These are phyloP conservation scores for Octopus bimaculoides DNA, from an alignment of 1,140 invertebrate species.

Conservation along the genomic window DNA sequence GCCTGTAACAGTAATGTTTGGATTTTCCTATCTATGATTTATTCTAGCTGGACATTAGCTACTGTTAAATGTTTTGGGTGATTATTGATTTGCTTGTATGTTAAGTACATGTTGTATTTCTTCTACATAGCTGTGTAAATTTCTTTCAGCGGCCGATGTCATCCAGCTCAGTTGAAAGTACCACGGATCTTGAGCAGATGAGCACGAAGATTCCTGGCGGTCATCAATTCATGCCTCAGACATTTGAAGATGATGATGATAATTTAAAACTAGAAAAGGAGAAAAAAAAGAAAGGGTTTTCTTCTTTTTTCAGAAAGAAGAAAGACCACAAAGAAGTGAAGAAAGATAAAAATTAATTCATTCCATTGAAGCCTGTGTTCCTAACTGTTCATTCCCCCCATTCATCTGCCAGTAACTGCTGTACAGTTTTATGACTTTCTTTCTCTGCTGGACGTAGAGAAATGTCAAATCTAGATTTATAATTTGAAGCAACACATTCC, in stretches of 20 bases:
- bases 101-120: neutral
- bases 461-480: too few relatives aligned
- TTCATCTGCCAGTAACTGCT: too few relatives aligned
- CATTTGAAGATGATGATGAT: neutral
- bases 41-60: neutral
- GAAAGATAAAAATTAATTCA: neutral
- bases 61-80: neutral
- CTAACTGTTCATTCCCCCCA: too few relatives aligned
- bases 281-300: neutral
- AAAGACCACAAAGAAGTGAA: neutral
- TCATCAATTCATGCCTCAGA: neutral
- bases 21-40: neutral
- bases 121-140: neutral
- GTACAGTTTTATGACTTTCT: too few relatives aligned
- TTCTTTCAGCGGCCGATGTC: neutral
- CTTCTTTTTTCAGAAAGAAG: neutral
- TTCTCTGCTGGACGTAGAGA: too few relatives aligned
- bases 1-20: too few relatives aligned
- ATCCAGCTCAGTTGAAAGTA: neutral
- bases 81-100: neutral
- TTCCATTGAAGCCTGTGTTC: too few relatives aligned
- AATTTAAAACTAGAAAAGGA: neutral
- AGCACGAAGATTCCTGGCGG: neutral
- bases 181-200: neutral
- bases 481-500: too few relatives aligned